Conservation (phyloP, 2,888 invertebrate genomes). For the Nasonovia ribisnigri region DNA sequence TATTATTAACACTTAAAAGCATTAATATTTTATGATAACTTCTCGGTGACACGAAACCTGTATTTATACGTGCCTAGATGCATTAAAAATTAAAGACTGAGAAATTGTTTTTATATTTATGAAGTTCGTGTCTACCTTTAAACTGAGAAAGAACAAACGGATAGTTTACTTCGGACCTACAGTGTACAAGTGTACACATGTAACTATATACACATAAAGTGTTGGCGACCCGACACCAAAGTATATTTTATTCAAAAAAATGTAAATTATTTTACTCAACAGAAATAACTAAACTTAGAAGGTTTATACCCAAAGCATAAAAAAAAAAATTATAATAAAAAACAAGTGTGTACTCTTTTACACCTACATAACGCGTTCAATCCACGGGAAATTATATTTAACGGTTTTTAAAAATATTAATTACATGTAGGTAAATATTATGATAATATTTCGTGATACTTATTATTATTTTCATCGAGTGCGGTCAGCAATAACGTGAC, state of each 20-base stretch:
- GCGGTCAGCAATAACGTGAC: neutral
- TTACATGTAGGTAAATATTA: neutral
- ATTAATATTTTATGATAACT: constrained; percentile 13
- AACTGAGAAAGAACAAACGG: neutral
- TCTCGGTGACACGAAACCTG: constrained; percentile 26
- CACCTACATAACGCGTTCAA: neutral
- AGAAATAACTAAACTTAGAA: neutral
- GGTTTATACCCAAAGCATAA: neutral
- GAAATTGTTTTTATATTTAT: constrained; percentile 48
- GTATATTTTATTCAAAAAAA: neutral
- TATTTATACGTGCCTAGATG: constrained; percentile 5
- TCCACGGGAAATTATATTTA: neutral
- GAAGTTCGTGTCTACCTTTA: neutral
- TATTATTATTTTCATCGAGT: neutral
- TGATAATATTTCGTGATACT: neutral
- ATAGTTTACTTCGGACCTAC: neutral
- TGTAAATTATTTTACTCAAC: constrained; percentile 14
- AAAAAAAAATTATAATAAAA: neutral
- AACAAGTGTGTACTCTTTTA: neutral
- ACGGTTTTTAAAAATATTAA: neutral
- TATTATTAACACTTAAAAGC: constrained; percentile 18
- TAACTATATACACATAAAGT: neutral
- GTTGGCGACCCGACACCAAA: neutral
- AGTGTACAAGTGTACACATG: neutral
- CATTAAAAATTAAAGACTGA: constrained; percentile 20